phyloP scores from a whole-genome alignment of 2,888 invertebrate genomes.

The Nipponacmea schrenckii region DNA sequence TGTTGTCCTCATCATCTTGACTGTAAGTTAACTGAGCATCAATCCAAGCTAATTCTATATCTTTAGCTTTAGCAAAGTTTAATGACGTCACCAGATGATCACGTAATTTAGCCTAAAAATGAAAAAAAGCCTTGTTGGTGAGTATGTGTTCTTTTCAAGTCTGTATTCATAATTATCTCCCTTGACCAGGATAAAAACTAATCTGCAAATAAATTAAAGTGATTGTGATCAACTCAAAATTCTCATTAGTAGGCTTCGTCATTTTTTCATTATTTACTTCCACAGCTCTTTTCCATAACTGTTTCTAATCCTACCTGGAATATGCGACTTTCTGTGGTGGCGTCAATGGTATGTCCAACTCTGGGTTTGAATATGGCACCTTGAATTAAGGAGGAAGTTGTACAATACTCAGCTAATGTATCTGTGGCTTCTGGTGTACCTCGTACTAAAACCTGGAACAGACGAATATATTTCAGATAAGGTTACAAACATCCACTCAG shows the following conservation, averaged over 20 bases:
- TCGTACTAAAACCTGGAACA: conserved; percentile 75
- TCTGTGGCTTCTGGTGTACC: conserved; percentile 79
- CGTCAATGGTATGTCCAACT: conserved; percentile 83
- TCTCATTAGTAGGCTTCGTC: too few relatives aligned
- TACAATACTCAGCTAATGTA: conserved; percentile 76
- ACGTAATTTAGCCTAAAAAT: conserved; percentile 82
- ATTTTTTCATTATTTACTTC: too few relatives aligned
- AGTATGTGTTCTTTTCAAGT: not conserved
- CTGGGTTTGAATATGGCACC: conserved; percentile 83
- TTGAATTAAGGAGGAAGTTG: conserved; percentile 72
- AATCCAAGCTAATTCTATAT: conserved; percentile 96
- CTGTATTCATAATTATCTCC: too few relatives aligned
- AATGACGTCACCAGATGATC: conserved; percentile 90
- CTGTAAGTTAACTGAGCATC: conserved; percentile 73
- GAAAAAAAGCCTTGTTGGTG: conserved; percentile 13
- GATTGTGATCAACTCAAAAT: too few relatives aligned
- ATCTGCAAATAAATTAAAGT: too few relatives aligned
- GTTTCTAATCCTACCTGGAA: conserved; percentile 81
- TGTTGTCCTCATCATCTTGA: not conserved
- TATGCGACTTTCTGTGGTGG: conserved; percentile 97
- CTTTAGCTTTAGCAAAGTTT: conserved; percentile 84
- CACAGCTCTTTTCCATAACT: too few relatives aligned
- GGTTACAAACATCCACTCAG: not conserved
- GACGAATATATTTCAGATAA: not conserved
- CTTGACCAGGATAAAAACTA: too few relatives aligned